These are phyloP conservation scores for Dione vanillae DNA, from an alignment of 2,888 invertebrate species.

Conservation along the genomic window DNA sequence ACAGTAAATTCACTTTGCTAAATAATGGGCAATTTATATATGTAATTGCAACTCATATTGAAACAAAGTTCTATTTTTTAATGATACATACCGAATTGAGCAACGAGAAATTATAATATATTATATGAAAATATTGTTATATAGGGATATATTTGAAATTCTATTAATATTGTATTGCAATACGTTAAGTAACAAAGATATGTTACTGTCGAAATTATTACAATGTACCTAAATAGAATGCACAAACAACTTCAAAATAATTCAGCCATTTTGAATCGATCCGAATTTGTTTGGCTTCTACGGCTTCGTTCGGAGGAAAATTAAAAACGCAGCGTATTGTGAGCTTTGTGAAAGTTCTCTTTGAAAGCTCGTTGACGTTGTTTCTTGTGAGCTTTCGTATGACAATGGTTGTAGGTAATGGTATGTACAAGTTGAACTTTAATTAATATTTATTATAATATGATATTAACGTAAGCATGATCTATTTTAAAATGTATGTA, in stretches of 20 bases:
- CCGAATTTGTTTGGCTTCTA: slow-evolving; percentile 63
- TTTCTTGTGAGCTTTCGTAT: slow-evolving; percentile 22
- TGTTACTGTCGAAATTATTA: slow-evolving; percentile 8
- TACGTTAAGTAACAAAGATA: neutral
- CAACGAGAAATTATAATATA: too few species aligned
- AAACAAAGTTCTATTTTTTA: too few species aligned
- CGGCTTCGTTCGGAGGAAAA: slow-evolving; percentile 67
- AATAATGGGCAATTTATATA: too few species aligned
- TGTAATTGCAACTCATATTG: too few species aligned
- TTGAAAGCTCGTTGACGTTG: slow-evolving; percentile 44
- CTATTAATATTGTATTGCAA: too few species aligned
- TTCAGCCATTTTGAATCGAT: slow-evolving; percentile 61
- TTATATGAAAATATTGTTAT: too few species aligned
- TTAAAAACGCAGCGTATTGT: slow-evolving; percentile 62
- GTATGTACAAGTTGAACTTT: neutral
- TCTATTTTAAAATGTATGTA: neutral
- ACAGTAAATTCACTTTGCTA: too few species aligned
- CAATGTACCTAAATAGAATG: slow-evolving; percentile 15
- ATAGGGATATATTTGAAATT: too few species aligned
- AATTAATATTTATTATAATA: neutral
- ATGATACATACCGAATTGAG: too few species aligned
- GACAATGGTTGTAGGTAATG: neutral
- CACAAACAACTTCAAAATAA: slow-evolving; percentile 54
- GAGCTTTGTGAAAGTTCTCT: slow-evolving; percentile 51
- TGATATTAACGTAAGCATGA: neutral